These are phyloP conservation scores for Myiothlypis chrysogaster DNA, from an alignment of 2,797 vertebrate genomes.

Conservation along the genomic window DNA sequence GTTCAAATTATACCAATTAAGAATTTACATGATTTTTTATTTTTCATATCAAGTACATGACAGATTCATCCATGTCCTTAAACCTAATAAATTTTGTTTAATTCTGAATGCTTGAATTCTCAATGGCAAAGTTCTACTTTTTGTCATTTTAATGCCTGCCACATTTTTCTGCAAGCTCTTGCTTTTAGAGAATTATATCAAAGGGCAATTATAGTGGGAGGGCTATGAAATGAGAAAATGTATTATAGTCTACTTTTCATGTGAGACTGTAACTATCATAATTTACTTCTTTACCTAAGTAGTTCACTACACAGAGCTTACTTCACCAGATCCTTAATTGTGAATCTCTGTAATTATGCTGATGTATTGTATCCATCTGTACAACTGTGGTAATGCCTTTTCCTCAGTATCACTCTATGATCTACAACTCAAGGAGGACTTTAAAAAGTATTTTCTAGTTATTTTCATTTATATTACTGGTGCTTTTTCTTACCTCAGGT, in stretches of 20 bases:
- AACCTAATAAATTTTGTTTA: background rate
- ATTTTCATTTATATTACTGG: background rate
- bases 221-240: background rate
- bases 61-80: background rate
- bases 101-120: background rate
- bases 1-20: background rate
- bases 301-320: background rate
- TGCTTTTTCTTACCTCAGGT: conserved; percentile 80
- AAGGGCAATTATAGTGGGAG: background rate
- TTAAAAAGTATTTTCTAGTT: background rate
- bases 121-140: background rate
- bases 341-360: background rate
- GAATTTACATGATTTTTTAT: background rate
- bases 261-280: background rate
- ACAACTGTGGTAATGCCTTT: background rate
- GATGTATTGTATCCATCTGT: background rate
- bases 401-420: background rate
- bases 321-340: background rate
- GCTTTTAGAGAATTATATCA: background rate
- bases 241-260: background rate
- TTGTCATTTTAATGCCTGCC: background rate
- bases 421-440: background rate
- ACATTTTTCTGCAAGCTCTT: background rate
- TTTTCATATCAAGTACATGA: background rate
- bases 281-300: background rate